Conservation (phyloP, 2,888 invertebrate genomes). For the Diploptera punctata region DNA sequence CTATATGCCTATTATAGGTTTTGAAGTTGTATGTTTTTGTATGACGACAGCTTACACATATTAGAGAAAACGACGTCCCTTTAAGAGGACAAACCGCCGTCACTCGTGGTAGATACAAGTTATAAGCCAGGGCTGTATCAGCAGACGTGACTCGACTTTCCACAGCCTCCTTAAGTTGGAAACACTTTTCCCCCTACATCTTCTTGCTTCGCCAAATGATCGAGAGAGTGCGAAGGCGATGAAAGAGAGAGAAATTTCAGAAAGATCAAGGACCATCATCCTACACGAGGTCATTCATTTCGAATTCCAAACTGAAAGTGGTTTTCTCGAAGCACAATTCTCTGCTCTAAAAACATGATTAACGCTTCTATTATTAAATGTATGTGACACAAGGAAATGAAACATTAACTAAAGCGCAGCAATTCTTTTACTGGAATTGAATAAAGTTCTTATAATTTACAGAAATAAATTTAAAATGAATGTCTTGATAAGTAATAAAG, state of each 20-base stretch:
- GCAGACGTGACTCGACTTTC: constrained; percentile 32
- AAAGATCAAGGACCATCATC: constrained; percentile 12
- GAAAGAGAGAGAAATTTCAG: background rate
- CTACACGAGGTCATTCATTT: constrained; percentile 3
- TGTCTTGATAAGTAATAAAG: too few species aligned
- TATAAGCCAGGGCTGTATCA: constrained; percentile 50
- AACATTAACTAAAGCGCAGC: too few species aligned
- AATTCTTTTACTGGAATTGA: too few species aligned
- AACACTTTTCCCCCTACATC: background rate
- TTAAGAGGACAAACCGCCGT: background rate
- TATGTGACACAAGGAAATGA: too few species aligned
- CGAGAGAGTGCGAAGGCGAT: constrained; percentile 16
- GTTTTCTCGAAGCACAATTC: too few species aligned
- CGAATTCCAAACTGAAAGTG: too few species aligned
- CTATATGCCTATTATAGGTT: too few species aligned
- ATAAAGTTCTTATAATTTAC: too few species aligned
- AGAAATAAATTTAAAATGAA: too few species aligned
- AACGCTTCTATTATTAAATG: too few species aligned
- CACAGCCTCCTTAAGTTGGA: constrained; percentile 28
- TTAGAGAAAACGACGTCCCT: constrained; percentile 1
- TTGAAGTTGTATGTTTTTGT: too few species aligned
- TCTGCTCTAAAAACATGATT: too few species aligned
- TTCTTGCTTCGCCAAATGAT: constrained; percentile 19
- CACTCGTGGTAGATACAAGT: constrained; percentile 51
- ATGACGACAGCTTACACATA: constrained; percentile 20